Base-by-base conservation (phyloP, 1,140 invertebrate species). In the Calephelis virginiensis region DNA sequence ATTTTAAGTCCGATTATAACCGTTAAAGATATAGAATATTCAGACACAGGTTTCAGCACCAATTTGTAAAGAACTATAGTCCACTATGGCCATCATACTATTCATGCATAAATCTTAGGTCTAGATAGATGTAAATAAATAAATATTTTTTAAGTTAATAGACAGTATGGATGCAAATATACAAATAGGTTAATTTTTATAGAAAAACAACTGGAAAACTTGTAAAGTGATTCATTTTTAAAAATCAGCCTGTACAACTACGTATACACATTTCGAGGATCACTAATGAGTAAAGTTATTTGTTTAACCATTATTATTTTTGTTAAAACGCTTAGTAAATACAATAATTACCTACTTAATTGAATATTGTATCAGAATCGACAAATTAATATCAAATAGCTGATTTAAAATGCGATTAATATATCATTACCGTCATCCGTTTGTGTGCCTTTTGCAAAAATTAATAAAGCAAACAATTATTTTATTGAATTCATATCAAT, bases 271-370 rank as follows among this genome's bases (percentile, higher is more conserved):
- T 66, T 72, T 77, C 76, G 74, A 78, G 69, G 72, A 68, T 69
- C 71, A 80, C 80, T 86, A 89, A 88, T 88, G 83, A 89, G 75
- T 75, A 67, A 79, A 86, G 78, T 80, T 84, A 81, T 84, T 83
- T 79, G 81, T 73, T 83, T 83, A 85, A 83, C 17, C 2, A 56
- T 85, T 85, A 56, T 85, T 85, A 84, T 86, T 84, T 82, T 83
- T 76, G 71, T 68, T 65, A 73, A 47, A 74, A 73, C 66, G 72
- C 67, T 79, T 77, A 70, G 72, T 75, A 68, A 81, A 73, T 69
- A 65, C 74, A 40, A 43, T 79, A 40, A 53, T 79, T 72, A 69
- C 68, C 56, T 14, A 37, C 43, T 74, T 74, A 76, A 82, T 80
- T 80, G 74, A 70, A 74, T 72, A 65, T 69, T 68, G 12, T 67